A percentile compares a stretch with the other conserved stretches of the same genome.
Evolutionary conservation across 92 coral and sea anemone species (phyloP).

Genomic region (Plumapathes pennacea): DNA sequence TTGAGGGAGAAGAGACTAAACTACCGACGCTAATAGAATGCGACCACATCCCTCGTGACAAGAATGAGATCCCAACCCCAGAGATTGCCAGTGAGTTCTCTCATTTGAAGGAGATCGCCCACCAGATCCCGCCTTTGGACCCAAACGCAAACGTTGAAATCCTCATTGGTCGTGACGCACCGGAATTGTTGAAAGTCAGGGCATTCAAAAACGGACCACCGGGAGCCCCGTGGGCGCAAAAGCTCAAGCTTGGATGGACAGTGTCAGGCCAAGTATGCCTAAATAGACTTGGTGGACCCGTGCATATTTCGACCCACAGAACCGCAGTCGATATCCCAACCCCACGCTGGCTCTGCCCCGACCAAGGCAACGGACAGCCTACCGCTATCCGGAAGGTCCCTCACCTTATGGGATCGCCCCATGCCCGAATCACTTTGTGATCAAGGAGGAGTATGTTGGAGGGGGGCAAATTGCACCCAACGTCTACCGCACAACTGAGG

Average conservation of each 20-base stretch:
- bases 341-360: not conserved
- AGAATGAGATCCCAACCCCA: constrained; percentile 25
- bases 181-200: constrained; percentile 35
- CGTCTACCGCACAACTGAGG: constrained; percentile 8
- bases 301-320: constrained; percentile 11
- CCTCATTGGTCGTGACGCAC: constrained; percentile 25
- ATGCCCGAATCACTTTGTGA: constrained; percentile 8
- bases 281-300: constrained; percentile 22
- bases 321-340: not conserved
- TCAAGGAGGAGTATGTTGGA: not conserved
- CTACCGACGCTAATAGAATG: constrained; percentile 30
- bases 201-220: constrained; percentile 29
- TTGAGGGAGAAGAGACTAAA: constrained; percentile 10
- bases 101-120: constrained; percentile 12
- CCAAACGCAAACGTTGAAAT: constrained; percentile 1
- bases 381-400: not conserved
- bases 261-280: constrained; percentile 28
- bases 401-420: not conserved
- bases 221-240: no score
- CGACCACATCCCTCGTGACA: constrained; percentile 17
- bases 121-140: constrained; percentile 24
- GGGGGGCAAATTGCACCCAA: not conserved
- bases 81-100: constrained; percentile 15
- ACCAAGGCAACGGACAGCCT: not conserved
- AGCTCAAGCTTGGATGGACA: no score